These are phyloP conservation scores for Leucosticte australis DNA, from an alignment of 2,113 vertebrate genomes.

Conservation along the genomic window DNA sequence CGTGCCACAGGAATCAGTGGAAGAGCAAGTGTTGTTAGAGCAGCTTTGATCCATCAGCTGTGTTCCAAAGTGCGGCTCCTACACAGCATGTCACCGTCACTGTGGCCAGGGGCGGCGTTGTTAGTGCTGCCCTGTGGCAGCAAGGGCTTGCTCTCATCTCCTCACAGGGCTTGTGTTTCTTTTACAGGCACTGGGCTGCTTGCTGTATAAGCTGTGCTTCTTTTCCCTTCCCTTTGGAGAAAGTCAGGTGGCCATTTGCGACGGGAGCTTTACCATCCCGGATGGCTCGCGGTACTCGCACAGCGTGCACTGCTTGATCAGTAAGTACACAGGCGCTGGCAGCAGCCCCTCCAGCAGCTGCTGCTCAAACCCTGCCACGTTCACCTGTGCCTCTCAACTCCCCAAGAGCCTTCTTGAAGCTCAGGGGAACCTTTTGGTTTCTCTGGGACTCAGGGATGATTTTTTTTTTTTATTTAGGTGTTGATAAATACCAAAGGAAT, in stretches of 20 bases:
- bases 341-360: not conserved
- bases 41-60: not conserved
- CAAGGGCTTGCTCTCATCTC: not conserved
- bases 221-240: conserved; percentile 97
- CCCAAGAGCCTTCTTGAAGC: not conserved
- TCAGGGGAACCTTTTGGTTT: not conserved
- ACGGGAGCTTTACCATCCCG: conserved; percentile 93
- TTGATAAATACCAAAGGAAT: not conserved
- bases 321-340: conserved; percentile 77
- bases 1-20: accelerated
- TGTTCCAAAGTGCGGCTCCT: not conserved
- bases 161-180: not conserved
- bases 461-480: not conserved
- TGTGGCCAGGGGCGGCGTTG: not conserved
- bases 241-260: conserved; percentile 98
- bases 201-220: conserved; percentile 99
- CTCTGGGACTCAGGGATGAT: not conserved
- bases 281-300: conserved; percentile 92
- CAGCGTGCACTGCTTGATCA: conserved; percentile 90
- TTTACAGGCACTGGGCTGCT: conserved; percentile 93
- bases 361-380: not conserved
- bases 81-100: accelerated
- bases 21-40: not conserved
- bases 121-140: not conserved
- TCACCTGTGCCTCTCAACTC: not conserved